These are phyloP conservation scores for Sarotherodon lohbergeri DNA, from an alignment of 2,113 vertebrate genomes.

Conservation along the genomic window DNA sequence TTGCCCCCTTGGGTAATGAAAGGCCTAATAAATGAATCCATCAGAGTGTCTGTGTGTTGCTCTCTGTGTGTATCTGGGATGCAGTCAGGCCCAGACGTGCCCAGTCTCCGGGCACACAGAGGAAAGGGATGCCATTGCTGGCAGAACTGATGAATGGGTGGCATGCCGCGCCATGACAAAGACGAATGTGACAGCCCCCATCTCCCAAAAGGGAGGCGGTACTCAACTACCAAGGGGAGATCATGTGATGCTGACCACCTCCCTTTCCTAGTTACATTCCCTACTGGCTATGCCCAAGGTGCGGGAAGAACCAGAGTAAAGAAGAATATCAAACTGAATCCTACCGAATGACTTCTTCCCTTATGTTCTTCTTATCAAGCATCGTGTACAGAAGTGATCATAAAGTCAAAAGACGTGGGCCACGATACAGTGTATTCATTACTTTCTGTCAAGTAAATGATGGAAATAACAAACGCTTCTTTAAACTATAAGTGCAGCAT, in stretches of 20 bases:
- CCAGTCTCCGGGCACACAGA: constrained; percentile 71
- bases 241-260: constrained; percentile 57
- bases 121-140: constrained; percentile 70
- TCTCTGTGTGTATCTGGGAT: constrained; percentile 71
- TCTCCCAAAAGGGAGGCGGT: constrained; percentile 65
- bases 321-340: constrained; percentile 11
- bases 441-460: neutral
- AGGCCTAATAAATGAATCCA: constrained; percentile 79
- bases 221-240: constrained; percentile 60
- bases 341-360: neutral
- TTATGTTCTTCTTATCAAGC: neutral
- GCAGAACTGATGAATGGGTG: constrained; percentile 80
- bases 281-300: constrained; percentile 33
- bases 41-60: constrained; percentile 70
- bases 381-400: neutral
- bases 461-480: neutral
- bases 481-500: constrained; percentile 10
- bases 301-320: constrained; percentile 7
- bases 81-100: constrained; percentile 70
- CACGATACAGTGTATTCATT: neutral
- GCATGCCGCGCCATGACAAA: constrained; percentile 73
- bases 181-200: constrained; percentile 77
- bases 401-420: neutral
- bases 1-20: constrained; percentile 74
- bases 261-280: constrained; percentile 45